Percentiles rank a stretch among this genome's conserved stretches.
These are phyloP conservation scores for Tuberolachnus salignus DNA, from an alignment of 2,888 invertebrate species.

Conservation along the genomic window DNA sequence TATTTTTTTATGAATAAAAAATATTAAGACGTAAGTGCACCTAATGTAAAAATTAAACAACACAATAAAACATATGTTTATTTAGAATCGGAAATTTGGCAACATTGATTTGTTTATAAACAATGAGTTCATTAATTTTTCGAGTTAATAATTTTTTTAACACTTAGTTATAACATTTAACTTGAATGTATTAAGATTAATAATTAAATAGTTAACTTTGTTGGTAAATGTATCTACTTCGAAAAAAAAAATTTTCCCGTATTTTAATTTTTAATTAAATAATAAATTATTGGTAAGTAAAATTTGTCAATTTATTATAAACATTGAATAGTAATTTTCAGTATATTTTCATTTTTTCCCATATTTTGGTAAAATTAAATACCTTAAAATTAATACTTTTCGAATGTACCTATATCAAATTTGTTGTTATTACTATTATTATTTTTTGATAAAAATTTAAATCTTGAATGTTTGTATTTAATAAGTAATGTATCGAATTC, in stretches of 20 bases:
- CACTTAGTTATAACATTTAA: not conserved
- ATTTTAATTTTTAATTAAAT: not conserved
- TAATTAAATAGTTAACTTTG: not conserved
- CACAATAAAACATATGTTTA: constrained; percentile 42
- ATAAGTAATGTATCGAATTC: too few relatives aligned
- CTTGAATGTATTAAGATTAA: not conserved
- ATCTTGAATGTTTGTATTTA: too few relatives aligned
- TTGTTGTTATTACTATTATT: too few relatives aligned
- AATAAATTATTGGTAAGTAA: not conserved
- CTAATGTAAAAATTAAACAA: not conserved
- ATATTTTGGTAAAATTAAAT: too few relatives aligned
- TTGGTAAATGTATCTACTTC: not conserved
- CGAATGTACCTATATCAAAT: too few relatives aligned
- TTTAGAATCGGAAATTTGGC: constrained; percentile 28
- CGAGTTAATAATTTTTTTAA: not conserved
- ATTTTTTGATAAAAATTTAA: too few relatives aligned
- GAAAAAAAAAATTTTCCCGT: not conserved
- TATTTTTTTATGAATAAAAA: too few relatives aligned
- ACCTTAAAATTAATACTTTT: too few relatives aligned
- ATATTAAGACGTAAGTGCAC: too few relatives aligned
- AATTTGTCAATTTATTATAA: too few relatives aligned
- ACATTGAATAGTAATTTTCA: too few relatives aligned
- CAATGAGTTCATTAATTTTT: constrained; percentile 6
- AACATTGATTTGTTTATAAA: constrained; percentile 48
- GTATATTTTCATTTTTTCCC: too few relatives aligned